These are phyloP conservation scores for Aplodontia rufa DNA, from an alignment of 2,113 vertebrate genomes.

Conservation along the genomic window DNA sequence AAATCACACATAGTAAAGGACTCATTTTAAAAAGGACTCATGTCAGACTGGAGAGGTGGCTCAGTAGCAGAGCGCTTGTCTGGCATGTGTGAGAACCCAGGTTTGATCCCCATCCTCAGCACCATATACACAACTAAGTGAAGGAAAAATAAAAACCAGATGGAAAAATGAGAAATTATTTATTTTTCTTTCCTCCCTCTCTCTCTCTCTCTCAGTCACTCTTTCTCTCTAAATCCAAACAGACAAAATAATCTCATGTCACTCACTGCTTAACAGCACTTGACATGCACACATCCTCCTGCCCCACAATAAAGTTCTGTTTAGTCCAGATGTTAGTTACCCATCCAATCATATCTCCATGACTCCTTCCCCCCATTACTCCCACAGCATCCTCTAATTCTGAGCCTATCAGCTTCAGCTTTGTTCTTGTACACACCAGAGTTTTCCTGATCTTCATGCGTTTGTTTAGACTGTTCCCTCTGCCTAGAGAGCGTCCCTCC, in stretches of 20 bases:
- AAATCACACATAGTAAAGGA: background rate
- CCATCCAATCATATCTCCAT: background rate
- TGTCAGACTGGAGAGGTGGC: too few relatives aligned
- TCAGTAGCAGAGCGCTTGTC: too few relatives aligned
- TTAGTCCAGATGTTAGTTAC: background rate
- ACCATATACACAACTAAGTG: too few relatives aligned
- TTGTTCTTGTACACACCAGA: background rate
- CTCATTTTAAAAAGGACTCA: background rate
- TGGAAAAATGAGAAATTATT: too few relatives aligned
- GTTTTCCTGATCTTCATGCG: background rate
- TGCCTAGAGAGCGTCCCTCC: background rate
- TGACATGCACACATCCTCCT: background rate
- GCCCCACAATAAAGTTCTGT: background rate
- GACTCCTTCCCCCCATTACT: background rate
- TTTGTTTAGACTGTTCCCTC: background rate
- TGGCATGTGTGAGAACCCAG: too few relatives aligned
- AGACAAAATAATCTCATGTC: background rate
- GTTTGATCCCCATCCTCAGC: too few relatives aligned
- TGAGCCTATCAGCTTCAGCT: background rate
- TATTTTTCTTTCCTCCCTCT: too few relatives aligned
- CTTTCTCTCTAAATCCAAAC: too few relatives aligned
- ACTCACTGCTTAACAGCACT: background rate
- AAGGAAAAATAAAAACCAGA: too few relatives aligned
- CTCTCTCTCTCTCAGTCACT: too few relatives aligned
- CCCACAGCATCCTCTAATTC: accelerated